Conservation (phyloP, 2,888 invertebrate species). For the Synanthedon tipuliformis region DNA sequence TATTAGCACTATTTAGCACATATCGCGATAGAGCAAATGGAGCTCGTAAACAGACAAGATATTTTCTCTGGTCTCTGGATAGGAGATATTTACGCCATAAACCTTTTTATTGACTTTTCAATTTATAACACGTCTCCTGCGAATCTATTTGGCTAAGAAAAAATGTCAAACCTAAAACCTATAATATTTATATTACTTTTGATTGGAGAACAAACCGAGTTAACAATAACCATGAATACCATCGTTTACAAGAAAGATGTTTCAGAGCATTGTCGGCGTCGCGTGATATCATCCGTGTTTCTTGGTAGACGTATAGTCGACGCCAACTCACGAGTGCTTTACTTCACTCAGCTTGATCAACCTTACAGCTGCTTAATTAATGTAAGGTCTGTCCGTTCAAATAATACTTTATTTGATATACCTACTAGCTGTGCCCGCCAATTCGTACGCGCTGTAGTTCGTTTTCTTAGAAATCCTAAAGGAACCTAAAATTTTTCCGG, state of each 20-base stretch:
- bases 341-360: constrained; percentile 39
- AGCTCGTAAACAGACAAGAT: too few relatives aligned
- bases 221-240: neutral
- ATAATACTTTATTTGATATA: neutral
- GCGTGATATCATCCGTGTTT: constrained; percentile 49
- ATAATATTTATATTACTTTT: neutral
- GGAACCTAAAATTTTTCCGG: too few relatives aligned
- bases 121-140: too few relatives aligned
- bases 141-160: neutral
- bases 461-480: too few relatives aligned
- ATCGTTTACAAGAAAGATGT: constrained; percentile 29
- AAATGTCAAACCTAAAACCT: neutral
- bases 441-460: too few relatives aligned
- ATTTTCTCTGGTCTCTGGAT: too few relatives aligned
- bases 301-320: constrained; percentile 39
- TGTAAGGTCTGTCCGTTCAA: constrained; percentile 29
- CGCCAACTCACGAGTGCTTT: constrained; percentile 40
- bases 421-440: too few relatives aligned
- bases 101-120: too few relatives aligned
- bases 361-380: constrained; percentile 52
- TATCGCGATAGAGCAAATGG: too few relatives aligned
- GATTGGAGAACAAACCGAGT: neutral
- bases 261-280: constrained; percentile 48
- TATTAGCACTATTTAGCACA: too few relatives aligned
- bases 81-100: too few relatives aligned